phyloP scores from a whole-genome alignment of 2,113 vertebrate genomes.

The Tiliqua scincoides region DNA sequence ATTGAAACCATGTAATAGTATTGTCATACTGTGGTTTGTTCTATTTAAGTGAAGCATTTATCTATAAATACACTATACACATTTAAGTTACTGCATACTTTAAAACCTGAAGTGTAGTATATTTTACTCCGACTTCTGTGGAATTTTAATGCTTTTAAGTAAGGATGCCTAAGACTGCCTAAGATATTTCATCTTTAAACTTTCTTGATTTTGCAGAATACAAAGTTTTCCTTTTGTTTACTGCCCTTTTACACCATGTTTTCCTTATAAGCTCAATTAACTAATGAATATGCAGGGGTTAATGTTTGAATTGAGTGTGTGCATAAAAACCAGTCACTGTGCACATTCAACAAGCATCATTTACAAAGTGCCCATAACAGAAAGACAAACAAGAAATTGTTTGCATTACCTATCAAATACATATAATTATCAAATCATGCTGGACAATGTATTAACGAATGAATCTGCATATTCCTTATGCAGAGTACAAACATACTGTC shows the following conservation, averaged over 20 bases:
- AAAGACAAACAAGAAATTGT: no score
- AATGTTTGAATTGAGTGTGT: no score
- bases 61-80: not conserved
- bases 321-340: no score
- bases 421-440: no score
- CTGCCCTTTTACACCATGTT: not conserved
- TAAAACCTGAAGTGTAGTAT: not conserved
- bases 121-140: not conserved
- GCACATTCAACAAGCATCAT: no score
- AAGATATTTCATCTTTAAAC: not conserved
- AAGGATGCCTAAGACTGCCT: not conserved
- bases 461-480: no score
- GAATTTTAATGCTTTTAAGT: not conserved
- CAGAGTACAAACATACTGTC: no score
- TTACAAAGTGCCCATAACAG: no score
- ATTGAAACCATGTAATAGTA: slow-evolving; percentile 51
- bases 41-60: not conserved
- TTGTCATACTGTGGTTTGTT: slow-evolving; percentile 29
- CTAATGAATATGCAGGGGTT: no score
- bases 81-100: not conserved
- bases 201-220: not conserved
- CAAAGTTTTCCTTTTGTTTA: no score
- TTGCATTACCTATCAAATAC: no score
- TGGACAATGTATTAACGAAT: no score
- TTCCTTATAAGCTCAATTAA: not conserved